Evolutionary conservation across 2,888 invertebrate species (phyloP).

Genomic region (Tetranychus truncatus): DNA sequence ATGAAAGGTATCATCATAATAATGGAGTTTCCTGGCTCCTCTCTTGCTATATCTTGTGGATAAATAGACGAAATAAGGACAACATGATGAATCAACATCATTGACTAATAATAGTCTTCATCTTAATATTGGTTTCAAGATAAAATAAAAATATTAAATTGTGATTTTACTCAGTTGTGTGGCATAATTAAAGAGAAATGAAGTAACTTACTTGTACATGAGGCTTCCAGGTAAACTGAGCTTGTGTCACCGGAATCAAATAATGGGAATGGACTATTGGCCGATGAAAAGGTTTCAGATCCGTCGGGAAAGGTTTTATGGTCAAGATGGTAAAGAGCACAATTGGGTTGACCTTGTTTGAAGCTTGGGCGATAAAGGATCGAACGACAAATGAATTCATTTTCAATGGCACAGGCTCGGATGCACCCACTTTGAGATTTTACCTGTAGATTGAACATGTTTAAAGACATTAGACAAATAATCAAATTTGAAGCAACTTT

Average conservation of each 20-base stretch:
- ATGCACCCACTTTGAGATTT: slow-evolving; percentile 73
- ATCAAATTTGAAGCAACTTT: neutral
- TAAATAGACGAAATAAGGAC: no score
- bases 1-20: neutral
- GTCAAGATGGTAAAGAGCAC: slow-evolving; percentile 74
- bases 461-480: neutral
- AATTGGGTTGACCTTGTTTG: slow-evolving; percentile 50
- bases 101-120: no score
- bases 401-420: slow-evolving; percentile 74
- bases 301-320: slow-evolving; percentile 80
- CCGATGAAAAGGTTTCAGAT: slow-evolving; percentile 57
- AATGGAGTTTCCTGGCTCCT: no score
- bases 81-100: no score
- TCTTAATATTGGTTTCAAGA: no score
- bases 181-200: neutral
- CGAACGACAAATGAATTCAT: slow-evolving; percentile 73
- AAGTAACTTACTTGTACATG: slow-evolving; percentile 56
- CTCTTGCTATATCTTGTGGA: no score
- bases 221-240: slow-evolving; percentile 73
- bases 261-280: slow-evolving; percentile 64
- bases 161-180: neutral
- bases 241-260: slow-evolving; percentile 77
- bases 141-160: no score
- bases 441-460: slow-evolving; percentile 37
- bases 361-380: slow-evolving; percentile 39